Base-by-base conservation (phyloP, 2,113 vertebrate genomes). In the Strix aluco region DNA sequence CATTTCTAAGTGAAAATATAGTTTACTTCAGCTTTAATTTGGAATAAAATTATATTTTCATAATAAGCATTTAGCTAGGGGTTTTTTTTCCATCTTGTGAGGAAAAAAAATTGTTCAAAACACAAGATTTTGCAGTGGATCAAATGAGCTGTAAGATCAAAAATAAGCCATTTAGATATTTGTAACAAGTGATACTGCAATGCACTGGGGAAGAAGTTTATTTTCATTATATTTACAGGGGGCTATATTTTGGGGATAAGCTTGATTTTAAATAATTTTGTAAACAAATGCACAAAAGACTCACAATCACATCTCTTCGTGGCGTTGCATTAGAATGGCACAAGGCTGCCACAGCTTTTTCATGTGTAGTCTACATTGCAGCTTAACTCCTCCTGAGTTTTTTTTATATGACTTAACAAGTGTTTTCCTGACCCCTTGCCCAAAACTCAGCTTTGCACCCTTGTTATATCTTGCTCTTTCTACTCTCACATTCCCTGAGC, bases 361-460 rank as follows among this genome's bases (percentile, higher is more conserved):
- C n/a, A n/a, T 65, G 52, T 0, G 0, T 11, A 30, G 25, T 49
- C 62, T 63, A 0, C 1, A 1, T 13, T 44, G 36, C 72, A 47
- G 22, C 70, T 74, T 63, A 79, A 32, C 30, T 89, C 86, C 51
- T 63, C 49, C 40, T 18, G 51, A 57, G 47, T 74, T 94, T 75
- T 85, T 65, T 59, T 26, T 34, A 0, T 59, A 9, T 15, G 52
- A 59, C 29, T 14, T 22, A 38, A 69, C 10, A 46, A 30, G 22
- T 44, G 18, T 90, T 90, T 87, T 75, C 47, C 15, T 92, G 61
- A 75, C 17, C 54, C 30, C 22, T 70, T 72, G 38, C 40, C 66
- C 66, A 75, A 86, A 85, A 65, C 30, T 59, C 71, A 61, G 40
- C 51, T 90, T 93, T 7, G 5, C 14, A 44, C 27, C 66, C 27